Percentiles rank a stretch among this genome's conserved stretches.
Evolutionary conservation across 2,113 vertebrate species (phyloP).

Genomic region (Sinocyclocheilus rhinocerous): DNA sequence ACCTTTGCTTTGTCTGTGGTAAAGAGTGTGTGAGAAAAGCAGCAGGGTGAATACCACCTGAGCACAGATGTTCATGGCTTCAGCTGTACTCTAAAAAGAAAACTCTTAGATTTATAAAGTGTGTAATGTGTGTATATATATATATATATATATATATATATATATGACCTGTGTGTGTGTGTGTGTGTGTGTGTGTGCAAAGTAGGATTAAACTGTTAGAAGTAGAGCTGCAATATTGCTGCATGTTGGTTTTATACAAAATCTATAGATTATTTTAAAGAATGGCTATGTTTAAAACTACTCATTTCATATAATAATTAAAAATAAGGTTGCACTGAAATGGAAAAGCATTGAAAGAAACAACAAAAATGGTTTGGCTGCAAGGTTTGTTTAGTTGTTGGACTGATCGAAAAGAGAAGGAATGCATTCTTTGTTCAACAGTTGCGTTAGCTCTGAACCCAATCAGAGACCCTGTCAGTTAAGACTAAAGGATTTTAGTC

Average conservation of each 20-base stretch:
- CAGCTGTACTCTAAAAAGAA: neutral
- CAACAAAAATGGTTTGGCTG: neutral
- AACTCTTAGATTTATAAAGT: neutral
- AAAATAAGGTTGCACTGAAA: neutral
- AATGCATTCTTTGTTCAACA: neutral
- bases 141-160: too few relatives aligned
- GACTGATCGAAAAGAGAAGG: slow-evolving; percentile 13
- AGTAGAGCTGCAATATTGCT: neutral
- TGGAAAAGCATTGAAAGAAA: neutral
- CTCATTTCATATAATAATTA: neutral
- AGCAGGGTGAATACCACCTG: neutral
- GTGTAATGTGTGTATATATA: too few relatives aligned
- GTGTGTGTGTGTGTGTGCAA: neutral
- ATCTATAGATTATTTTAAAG: too few relatives aligned
- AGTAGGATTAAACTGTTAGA: neutral
- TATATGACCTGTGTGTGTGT: too few relatives aligned
- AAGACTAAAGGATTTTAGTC: slow-evolving; percentile 63
- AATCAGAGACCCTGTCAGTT: slow-evolving; percentile 60
- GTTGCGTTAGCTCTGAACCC: slow-evolving; percentile 43
- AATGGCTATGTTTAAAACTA: neutral
- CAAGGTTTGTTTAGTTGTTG: slow-evolving; percentile 5
- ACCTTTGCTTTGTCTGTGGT: too few relatives aligned
- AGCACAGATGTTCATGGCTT: neutral
- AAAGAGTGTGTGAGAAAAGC: too few relatives aligned
- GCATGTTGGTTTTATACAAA: too few relatives aligned